Evolutionary conservation across 2,797 vertebrate genomes (phyloP).

Genomic region (Gadopsis bispinosus): DNA sequence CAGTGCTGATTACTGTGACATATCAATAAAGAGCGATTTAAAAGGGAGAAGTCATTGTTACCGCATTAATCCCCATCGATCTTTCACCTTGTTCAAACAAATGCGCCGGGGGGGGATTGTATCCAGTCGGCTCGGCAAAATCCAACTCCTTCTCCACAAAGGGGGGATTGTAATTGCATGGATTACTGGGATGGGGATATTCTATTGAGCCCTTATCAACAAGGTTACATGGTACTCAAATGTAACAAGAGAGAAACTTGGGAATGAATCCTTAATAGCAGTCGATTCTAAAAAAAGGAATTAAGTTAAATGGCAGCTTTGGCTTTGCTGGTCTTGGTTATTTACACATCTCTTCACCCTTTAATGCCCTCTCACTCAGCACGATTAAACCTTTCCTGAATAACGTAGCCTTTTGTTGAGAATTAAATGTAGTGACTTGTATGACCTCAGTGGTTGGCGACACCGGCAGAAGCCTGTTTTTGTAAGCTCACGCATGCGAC

Average conservation of each 20-base stretch:
- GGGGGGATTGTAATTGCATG: slow-evolving; percentile 78
- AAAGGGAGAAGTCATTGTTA: slow-evolving; percentile 71
- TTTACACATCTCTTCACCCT: slow-evolving; percentile 63
- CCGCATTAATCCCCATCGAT: slow-evolving; percentile 80
- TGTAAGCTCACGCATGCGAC: not conserved
- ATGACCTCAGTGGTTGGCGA: slow-evolving; percentile 41
- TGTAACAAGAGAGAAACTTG: slow-evolving; percentile 62
- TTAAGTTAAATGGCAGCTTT: slow-evolving; percentile 56
- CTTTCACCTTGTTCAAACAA: slow-evolving; percentile 80
- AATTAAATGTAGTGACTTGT: slow-evolving; percentile 46
- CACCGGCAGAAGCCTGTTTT: slow-evolving; percentile 34
- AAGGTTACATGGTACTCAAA: slow-evolving; percentile 73
- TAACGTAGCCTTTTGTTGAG: slow-evolving; percentile 64
- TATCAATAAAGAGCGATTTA: slow-evolving; percentile 78
- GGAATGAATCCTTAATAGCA: slow-evolving; percentile 67
- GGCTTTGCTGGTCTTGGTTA: slow-evolving; percentile 36
- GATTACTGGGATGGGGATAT: slow-evolving; percentile 79
- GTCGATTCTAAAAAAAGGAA: slow-evolving; percentile 62
- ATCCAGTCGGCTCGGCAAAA: slow-evolving; percentile 63
- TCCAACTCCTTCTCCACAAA: slow-evolving; percentile 74
- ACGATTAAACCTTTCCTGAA: slow-evolving; percentile 48
- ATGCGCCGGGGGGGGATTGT: slow-evolving; percentile 58
- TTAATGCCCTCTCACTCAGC: slow-evolving; percentile 47
- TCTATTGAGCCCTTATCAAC: slow-evolving; percentile 81
- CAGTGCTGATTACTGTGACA: slow-evolving; percentile 76